These are phyloP conservation scores for Calyptomena viridis DNA, from an alignment of 2,113 vertebrate genomes.

Conservation along the genomic window DNA sequence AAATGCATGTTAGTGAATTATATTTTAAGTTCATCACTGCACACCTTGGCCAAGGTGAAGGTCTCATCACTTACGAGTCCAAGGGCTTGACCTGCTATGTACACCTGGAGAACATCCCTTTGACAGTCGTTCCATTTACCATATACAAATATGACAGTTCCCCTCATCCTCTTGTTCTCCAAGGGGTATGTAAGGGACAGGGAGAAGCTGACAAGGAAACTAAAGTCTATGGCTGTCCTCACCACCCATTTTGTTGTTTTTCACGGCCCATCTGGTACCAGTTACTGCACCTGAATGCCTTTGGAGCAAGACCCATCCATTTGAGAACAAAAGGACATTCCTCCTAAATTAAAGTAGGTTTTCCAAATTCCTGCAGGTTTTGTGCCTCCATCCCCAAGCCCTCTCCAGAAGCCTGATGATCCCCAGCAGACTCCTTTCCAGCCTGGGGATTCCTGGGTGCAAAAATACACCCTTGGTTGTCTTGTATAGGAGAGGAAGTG, in stretches of 20 bases:
- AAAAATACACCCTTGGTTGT: background rate
- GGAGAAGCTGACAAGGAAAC: conserved; percentile 12
- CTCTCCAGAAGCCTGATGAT: background rate
- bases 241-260: conserved; percentile 27
- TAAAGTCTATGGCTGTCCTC: background rate
- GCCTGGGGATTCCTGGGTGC: background rate
- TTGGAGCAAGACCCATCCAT: background rate
- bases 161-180: background rate
- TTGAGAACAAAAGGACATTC: conserved; percentile 52
- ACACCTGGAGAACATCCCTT: background rate
- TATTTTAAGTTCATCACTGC: background rate
- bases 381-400: background rate
- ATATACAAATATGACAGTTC: background rate
- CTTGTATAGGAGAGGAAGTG: rapidly evolving
- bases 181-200: background rate
- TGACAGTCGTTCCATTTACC: background rate
- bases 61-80: background rate
- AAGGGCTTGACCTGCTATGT: background rate
- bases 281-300: conserved; percentile 26
- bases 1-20: background rate
- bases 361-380: conserved; percentile 35
- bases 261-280: conserved; percentile 35
- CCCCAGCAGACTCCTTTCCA: background rate
- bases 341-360: conserved; percentile 27
- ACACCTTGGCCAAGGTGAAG: background rate